Evolutionary conservation across 2,888 invertebrate genomes (phyloP), one percentile per base, ranked within the genome.

Genomic region (Fragum whitleyi): DNA sequence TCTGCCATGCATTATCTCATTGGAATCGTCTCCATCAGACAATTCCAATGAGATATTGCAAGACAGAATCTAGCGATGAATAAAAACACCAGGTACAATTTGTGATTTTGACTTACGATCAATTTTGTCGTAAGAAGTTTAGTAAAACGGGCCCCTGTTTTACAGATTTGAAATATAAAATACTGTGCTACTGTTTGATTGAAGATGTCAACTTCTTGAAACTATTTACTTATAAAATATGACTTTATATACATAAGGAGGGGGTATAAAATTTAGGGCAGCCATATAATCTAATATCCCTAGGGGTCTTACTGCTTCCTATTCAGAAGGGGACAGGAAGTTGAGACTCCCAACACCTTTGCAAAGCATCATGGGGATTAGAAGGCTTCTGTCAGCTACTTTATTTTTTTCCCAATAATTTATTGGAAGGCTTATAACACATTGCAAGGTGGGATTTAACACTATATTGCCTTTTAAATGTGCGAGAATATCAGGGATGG

Each of bases 391-490:
- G 47, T 47, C 47, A 47, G 47, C 47, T 47, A 47, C 47, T 47
- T 47, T 9, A 47, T 57, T 62, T 62, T 62, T 65, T 65, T 65
- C 26, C 65, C 65, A 65, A 65, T 65, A 65, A 42, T 65, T 42
- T 65, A 26, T 23, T 42, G 39, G 39, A 23, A 65, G 26, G 65
- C 65, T 65, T 65, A 65, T 65, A 42, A 42, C 65, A 65, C 42
- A 26, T 65, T 11, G 42, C 36, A 65, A 26, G 65, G 36, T 42
- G 65, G 65, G 65, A 65, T 65, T 65, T 42, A 39, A 42, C 65
- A 65, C 65, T 42, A 42, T 16, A 32, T 65, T 61, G 61, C 28
- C 57, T 57, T 57, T 65, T 42, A 42, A 65, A 65, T 36, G 65
- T 65, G 65, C 36, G 7, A 26, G 42, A 42, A 6, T 65, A 42